These are phyloP conservation scores for Thymelicus acteon DNA, from an alignment of 2,888 invertebrate species.

Conservation along the genomic window DNA sequence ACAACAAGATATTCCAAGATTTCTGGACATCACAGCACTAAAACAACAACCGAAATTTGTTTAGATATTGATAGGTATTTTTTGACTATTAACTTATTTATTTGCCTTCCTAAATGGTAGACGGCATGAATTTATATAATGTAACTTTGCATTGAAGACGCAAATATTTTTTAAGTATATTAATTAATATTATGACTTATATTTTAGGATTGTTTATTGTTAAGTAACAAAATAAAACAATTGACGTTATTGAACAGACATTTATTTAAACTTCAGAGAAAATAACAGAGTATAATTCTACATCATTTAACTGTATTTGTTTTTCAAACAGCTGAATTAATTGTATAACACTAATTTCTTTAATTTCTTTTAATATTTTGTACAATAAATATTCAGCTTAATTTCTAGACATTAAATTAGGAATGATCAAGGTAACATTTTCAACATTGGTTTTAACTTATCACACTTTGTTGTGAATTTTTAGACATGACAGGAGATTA, in stretches of 20 bases:
- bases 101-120: not conserved
- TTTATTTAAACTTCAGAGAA: conserved; percentile 81
- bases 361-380: conserved; percentile 19
- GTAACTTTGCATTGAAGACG: no score
- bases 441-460: conserved; percentile 5
- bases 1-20: conserved; percentile 76
- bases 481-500: conserved; percentile 13
- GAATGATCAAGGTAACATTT: not conserved
- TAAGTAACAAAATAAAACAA: conserved; percentile 53
- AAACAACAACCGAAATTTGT: conserved; percentile 87
- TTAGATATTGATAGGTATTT: conserved; percentile 28
- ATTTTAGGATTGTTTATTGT: conserved; percentile 37
- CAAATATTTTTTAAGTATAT: no score
- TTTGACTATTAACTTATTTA: not conserved
- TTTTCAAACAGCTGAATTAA: conserved; percentile 27
- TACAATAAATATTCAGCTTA: conserved; percentile 13
- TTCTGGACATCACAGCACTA: conserved; percentile 88
- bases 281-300: conserved; percentile 71
- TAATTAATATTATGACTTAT: not conserved
- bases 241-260: conserved; percentile 72
- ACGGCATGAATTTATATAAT: not conserved
- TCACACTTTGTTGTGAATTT: conserved; percentile 31
- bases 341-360: conserved; percentile 3
- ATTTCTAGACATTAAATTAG: conserved; percentile 6
- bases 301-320: conserved; percentile 47